Evolutionary conservation across 2,888 invertebrate genomes (phyloP).

Genomic region (Drosophila stalkeri): DNA sequence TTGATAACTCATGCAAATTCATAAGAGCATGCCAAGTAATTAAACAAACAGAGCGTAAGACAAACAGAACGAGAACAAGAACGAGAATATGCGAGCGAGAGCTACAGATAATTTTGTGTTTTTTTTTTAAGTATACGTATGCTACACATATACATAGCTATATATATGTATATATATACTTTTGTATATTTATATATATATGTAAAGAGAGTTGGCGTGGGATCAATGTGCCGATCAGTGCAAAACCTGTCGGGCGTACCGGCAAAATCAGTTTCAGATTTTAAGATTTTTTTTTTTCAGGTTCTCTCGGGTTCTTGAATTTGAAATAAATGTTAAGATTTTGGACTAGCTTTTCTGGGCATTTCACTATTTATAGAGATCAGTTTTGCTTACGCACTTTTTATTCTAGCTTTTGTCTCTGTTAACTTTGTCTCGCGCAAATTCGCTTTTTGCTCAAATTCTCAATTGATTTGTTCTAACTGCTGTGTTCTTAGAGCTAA

Average conservation of each 20-base stretch:
- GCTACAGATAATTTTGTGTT: slow-evolving; percentile 12
- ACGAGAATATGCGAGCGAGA: slow-evolving; percentile 8
- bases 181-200: slow-evolving; percentile 2
- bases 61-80: slow-evolving; percentile 3
- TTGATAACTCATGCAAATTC: slow-evolving; percentile 39
- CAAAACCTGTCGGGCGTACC: slow-evolving; percentile 43
- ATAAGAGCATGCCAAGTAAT: slow-evolving; percentile 51
- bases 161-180: not conserved
- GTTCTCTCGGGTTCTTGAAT: slow-evolving; percentile 30
- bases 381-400: slow-evolving; percentile 72
- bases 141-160: slow-evolving; percentile 5
- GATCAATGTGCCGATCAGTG: slow-evolving; percentile 27
- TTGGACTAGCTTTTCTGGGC: slow-evolving; percentile 7
- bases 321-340: slow-evolving; percentile 58
- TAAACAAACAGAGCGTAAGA: slow-evolving; percentile 36
- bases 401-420: slow-evolving; percentile 1
- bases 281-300: slow-evolving; percentile 34
- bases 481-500: slow-evolving; percentile 44
- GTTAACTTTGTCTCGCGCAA: slow-evolving; percentile 23
- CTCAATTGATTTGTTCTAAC: slow-evolving; percentile 24
- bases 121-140: not conserved
- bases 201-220: slow-evolving; percentile 11
- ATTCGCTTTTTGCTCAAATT: slow-evolving; percentile 30
- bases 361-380: not conserved
- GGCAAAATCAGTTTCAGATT: slow-evolving; percentile 36